A percentile compares a stretch with the other conserved stretches of the same genome.
These are phyloP conservation scores for Harpegnathos saltator DNA, from an alignment of 1,140 invertebrate genomes.

Conservation along the genomic window DNA sequence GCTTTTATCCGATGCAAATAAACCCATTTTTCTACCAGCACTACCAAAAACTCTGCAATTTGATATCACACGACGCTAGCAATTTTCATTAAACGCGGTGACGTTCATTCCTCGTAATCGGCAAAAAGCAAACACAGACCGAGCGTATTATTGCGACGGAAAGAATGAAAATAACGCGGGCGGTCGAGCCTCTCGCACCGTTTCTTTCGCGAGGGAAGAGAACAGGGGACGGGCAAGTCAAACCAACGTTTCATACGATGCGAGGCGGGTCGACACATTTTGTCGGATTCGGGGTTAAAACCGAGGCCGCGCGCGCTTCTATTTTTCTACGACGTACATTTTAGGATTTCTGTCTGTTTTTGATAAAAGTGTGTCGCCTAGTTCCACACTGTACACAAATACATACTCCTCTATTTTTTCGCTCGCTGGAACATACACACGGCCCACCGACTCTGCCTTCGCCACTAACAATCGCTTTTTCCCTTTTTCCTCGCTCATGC, in stretches of 20 bases:
- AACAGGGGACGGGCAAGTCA: too few species aligned
- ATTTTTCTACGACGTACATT: conserved; percentile 17
- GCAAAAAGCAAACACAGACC: not conserved
- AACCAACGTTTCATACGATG: not conserved
- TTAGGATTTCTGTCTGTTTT: conserved; percentile 15
- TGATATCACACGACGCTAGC: not conserved
- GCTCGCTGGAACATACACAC: not conserved
- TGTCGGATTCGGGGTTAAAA: not conserved
- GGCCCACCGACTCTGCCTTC: not conserved
- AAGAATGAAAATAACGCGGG: not conserved
- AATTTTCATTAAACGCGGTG: not conserved
- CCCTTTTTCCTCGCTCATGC: not conserved
- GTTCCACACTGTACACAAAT: not conserved
- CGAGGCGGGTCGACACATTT: not conserved
- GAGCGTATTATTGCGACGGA: not conserved
- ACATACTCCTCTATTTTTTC: not conserved
- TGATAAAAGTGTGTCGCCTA: not conserved
- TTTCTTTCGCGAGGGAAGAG: not conserved
- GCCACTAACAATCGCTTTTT: not conserved
- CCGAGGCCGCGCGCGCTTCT: not conserved
- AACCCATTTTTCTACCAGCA: not conserved
- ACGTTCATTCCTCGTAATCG: not conserved
- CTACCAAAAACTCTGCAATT: not conserved
- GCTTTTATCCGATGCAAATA: not conserved
- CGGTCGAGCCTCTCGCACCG: not conserved